Percentiles rank a stretch among this genome's conserved stretches.
Conservation (phyloP, 2,113 vertebrate species). For the Syngnathus scovelli region DNA sequence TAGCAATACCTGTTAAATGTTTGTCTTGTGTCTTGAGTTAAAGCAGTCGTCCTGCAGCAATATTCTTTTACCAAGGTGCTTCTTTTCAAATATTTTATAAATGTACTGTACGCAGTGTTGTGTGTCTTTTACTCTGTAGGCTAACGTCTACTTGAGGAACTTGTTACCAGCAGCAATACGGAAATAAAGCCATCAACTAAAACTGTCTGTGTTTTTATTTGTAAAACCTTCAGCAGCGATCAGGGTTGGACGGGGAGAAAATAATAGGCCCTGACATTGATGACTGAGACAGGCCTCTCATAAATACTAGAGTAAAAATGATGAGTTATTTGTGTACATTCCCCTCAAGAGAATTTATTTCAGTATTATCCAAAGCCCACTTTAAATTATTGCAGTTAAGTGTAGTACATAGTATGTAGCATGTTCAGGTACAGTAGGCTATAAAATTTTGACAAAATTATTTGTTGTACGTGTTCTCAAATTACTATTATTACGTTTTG, state of each 20-base stretch:
- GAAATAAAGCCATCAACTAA: slow-evolving; percentile 11
- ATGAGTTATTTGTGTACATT: too few relatives aligned
- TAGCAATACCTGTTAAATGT: background rate
- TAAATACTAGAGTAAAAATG: too few relatives aligned
- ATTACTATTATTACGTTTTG: too few relatives aligned
- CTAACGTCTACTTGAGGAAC: background rate
- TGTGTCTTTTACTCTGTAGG: background rate
- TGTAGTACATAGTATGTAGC: background rate
- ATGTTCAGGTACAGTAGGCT: too few relatives aligned
- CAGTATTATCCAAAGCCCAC: too few relatives aligned
- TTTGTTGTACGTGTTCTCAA: too few relatives aligned
- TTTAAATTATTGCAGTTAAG: background rate
- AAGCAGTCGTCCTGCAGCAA: background rate
- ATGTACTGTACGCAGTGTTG: background rate
- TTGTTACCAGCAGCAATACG: background rate
- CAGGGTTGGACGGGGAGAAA: background rate
- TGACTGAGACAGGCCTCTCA: too few relatives aligned
- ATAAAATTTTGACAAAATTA: too few relatives aligned
- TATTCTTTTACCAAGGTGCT: slow-evolving; percentile 2
- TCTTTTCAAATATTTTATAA: background rate
- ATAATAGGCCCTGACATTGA: too few relatives aligned
- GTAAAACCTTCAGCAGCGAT: slow-evolving; percentile 1
- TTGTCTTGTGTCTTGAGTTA: background rate
- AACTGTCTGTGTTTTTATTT: slow-evolving; percentile 20
- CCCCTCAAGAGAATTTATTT: too few relatives aligned